These are phyloP conservation scores for Saxidomus purpurata DNA, from an alignment of 1,140 invertebrate species.

Conservation along the genomic window DNA sequence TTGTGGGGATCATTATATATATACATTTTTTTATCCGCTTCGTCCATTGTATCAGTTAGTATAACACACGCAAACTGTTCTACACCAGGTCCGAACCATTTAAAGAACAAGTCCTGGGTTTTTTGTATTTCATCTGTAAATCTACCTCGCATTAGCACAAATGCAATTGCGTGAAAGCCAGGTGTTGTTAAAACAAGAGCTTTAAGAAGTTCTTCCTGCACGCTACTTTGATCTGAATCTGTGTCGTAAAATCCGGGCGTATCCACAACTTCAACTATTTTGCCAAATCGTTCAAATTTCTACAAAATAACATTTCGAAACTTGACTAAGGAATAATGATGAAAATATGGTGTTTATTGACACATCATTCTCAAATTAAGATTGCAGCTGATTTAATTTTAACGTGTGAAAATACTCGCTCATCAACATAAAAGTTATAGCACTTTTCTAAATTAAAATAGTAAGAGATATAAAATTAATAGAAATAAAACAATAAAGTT, in stretches of 20 bases:
- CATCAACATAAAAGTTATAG: no score
- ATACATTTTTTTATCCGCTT: slow-evolving; percentile 18
- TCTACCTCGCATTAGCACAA: slow-evolving; percentile 14
- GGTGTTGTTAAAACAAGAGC: background rate
- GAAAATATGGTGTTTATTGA: no score
- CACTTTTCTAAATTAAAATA: no score
- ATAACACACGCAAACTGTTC: slow-evolving; percentile 41
- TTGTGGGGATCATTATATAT: background rate
- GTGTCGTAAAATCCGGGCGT: slow-evolving; percentile 52
- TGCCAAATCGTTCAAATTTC: background rate
- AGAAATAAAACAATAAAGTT: no score
- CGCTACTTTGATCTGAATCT: background rate
- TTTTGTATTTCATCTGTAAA: slow-evolving; percentile 45
- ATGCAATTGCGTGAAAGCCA: slow-evolving; percentile 46
- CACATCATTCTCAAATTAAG: no score
- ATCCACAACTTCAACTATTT: slow-evolving; percentile 34
- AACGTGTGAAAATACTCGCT: no score
- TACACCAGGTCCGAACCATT: slow-evolving; percentile 47
- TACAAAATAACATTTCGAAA: slow-evolving; percentile 10
- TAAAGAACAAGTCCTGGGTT: slow-evolving; percentile 41
- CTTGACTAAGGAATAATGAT: no score
- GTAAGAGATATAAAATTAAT: no score
- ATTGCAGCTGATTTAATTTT: no score
- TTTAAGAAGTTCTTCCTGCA: slow-evolving; percentile 39
- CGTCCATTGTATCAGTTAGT: slow-evolving; percentile 21